Percentiles rank a stretch among this genome's conserved stretches.
Evolutionary conservation across 2,113 vertebrate species (phyloP).

Genomic region (Prionailurus bengalensis): DNA sequence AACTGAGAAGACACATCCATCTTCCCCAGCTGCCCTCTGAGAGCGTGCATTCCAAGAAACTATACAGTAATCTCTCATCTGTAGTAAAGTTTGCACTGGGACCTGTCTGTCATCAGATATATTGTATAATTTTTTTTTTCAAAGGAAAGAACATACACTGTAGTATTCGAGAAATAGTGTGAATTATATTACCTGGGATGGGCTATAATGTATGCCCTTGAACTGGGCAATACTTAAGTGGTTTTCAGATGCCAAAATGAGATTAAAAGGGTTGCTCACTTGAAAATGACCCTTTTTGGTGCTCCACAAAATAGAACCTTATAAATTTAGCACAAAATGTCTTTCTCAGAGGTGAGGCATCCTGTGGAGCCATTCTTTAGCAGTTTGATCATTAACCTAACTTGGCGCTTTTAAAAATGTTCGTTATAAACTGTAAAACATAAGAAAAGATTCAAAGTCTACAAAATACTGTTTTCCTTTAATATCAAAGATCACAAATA

Average conservation of each 20-base stretch:
- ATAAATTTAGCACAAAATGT: slow-evolving; percentile 38
- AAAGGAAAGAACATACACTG: slow-evolving; percentile 45
- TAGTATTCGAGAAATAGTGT: neutral
- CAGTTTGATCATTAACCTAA: slow-evolving; percentile 49
- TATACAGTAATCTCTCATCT: neutral
- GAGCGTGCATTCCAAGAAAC: slow-evolving; percentile 25
- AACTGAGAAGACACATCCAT: neutral
- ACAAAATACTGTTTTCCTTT: neutral
- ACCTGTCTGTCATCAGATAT: slow-evolving; percentile 33
- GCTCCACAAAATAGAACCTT: slow-evolving; percentile 53
- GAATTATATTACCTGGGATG: slow-evolving; percentile 57
- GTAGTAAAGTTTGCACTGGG: slow-evolving; percentile 37
- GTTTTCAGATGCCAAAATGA: slow-evolving; percentile 51
- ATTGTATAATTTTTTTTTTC: slow-evolving; percentile 14
- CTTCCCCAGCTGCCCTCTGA: neutral
- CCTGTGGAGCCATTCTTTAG: slow-evolving; percentile 11
- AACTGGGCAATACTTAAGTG: slow-evolving; percentile 34
- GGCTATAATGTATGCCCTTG: slow-evolving; percentile 41
- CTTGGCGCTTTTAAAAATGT: slow-evolving; percentile 35
- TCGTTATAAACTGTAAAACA: slow-evolving; percentile 55
- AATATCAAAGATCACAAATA: slow-evolving; percentile 36
- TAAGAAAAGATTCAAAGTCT: slow-evolving; percentile 36
- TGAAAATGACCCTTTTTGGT: slow-evolving; percentile 56
- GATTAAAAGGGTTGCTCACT: slow-evolving; percentile 48
- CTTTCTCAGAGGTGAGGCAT: neutral